A percentile compares a stretch with the other conserved stretches of the same genome.
Evolutionary conservation across 92 coral and sea anemone species (phyloP).

Genomic region (Zoanthus solanderi): DNA sequence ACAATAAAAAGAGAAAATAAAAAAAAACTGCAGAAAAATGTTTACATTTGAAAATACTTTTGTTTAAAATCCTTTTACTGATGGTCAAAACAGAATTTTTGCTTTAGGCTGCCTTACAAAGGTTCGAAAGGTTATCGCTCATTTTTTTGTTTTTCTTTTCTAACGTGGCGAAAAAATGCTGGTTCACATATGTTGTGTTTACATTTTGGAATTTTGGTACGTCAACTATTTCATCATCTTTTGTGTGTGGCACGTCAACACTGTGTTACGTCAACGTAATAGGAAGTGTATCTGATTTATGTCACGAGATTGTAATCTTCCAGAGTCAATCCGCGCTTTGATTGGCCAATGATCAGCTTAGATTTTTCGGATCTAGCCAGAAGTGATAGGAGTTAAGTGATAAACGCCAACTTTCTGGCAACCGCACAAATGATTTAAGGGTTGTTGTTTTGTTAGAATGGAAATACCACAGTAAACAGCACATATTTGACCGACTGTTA

Average conservation of each 20-base stretch:
- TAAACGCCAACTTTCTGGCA: neutral
- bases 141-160: neutral
- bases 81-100: neutral
- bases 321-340: neutral
- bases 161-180: neutral
- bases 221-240: neutral
- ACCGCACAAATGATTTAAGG: neutral
- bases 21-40: too few species aligned
- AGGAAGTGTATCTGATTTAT: neutral
- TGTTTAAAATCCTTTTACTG: too few species aligned
- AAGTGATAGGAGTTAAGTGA: neutral
- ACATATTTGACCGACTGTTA: neutral
- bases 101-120: neutral
- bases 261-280: neutral
- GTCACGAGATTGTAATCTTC: neutral
- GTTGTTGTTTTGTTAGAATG: constrained; percentile 26
- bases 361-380: neutral
- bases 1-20: too few species aligned
- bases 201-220: neutral
- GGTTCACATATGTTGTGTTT: neutral
- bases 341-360: neutral
- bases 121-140: constrained; percentile 25
- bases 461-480: neutral
- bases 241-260: neutral
- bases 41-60: too few species aligned